Conservation (phyloP, 35 echinoderm and acorn worm species). For the Holothuria glaberrima region DNA sequence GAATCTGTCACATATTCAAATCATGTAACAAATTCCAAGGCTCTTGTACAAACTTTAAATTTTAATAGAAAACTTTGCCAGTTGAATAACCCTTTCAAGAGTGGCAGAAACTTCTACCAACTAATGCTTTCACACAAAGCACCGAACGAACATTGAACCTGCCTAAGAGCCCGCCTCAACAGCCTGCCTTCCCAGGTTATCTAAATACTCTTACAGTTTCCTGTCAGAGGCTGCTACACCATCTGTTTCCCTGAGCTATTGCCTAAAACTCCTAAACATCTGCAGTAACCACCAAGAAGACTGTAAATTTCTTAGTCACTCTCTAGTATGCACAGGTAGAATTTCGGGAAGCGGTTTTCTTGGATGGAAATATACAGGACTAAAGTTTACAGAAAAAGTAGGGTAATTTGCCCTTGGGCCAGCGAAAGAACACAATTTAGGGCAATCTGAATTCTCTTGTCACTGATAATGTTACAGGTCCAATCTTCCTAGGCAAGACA, state of each 20-base stretch:
- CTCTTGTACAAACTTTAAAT: too few relatives aligned
- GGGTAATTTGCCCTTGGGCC: slow-evolving; percentile 53
- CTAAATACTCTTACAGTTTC: slow-evolving; percentile 2
- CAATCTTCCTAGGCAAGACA: slow-evolving; percentile 12
- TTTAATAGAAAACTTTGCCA: too few relatives aligned
- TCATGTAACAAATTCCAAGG: too few relatives aligned
- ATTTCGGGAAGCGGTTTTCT: background rate
- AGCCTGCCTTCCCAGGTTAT: slow-evolving; percentile 1
- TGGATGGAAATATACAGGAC: background rate
- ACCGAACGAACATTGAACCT: too few relatives aligned
- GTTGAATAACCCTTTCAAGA: too few relatives aligned
- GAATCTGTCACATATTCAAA: too few relatives aligned
- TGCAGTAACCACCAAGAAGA: background rate
- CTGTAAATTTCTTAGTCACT: slow-evolving; percentile 7
- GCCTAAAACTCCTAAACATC: background rate
- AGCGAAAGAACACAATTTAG: slow-evolving; percentile 20
- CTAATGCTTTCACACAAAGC: too few relatives aligned
- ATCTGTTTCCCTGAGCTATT: slow-evolving; percentile 37
- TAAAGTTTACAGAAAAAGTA: slow-evolving; percentile 2
- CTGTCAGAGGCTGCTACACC: background rate
- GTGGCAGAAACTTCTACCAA: too few relatives aligned
- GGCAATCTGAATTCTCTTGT: slow-evolving; percentile 55
- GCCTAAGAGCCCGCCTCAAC: too few relatives aligned
- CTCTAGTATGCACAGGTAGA: background rate
- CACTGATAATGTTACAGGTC: slow-evolving; percentile 52